Base-by-base conservation (phyloP, 1,140 invertebrate species). In the Pectinophora gossypiella region DNA sequence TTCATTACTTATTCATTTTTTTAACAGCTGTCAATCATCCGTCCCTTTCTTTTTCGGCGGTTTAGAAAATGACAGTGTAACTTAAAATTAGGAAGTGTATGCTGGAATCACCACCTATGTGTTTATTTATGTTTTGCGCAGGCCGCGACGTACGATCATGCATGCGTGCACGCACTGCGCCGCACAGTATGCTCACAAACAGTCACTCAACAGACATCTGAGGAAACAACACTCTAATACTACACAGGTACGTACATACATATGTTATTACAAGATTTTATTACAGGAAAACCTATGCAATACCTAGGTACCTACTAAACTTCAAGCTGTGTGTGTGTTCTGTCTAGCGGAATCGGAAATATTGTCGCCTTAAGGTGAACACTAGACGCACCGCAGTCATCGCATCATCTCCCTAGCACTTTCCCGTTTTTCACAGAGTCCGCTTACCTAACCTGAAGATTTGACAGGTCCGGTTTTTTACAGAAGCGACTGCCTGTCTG, bases 101-200 rank as follows among this genome's bases (percentile, higher is more conserved):
- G 3, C 10, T 38, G 22, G 4, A 5, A 23, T 10, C 10, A 5
- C 4, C 4, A 5, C 4, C 22, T 23, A 23, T 5, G 4, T 5
- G 22, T 23, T 23, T 23, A 5, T 23, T 5, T 23, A 23, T 4
- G 6, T 15, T 45, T 9, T 21, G 19, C 20, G 10, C 18, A 45
- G 12, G 10, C 91, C 0, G 85, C 89, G 5, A 48, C 3, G 3
- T 7, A 7, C 13, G 3, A 7, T 6, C 13, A 15, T 40, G 7
- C 90, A 91, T 50, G 71, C 81, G 13, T 92, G 92, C 62, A 80
- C 87, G 60, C 88, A 86, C 54, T 92, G 92, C 67, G 88, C 89
- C 2, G 88, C 90, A 38, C 80, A 87, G 0, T 92, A 80, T 51
- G 50, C 46, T 16, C 72, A 80, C 55, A 62, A 55, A 19, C 79